These are phyloP conservation scores for Apomyelois bistriatella DNA, from an alignment of 2,888 invertebrate genomes.

Conservation along the genomic window DNA sequence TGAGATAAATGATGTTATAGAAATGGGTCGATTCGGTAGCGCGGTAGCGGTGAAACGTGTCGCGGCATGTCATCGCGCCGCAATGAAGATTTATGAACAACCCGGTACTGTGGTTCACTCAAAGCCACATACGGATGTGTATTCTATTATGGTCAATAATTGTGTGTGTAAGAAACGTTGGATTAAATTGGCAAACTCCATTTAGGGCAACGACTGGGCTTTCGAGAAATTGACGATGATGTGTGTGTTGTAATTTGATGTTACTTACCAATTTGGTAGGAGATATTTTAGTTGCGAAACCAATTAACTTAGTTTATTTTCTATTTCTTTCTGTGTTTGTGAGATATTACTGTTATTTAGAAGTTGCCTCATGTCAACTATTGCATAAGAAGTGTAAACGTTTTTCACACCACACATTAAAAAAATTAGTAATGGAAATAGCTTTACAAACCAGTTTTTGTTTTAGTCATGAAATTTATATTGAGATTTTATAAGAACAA, in stretches of 20 bases:
- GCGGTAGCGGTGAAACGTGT: slow-evolving; percentile 76
- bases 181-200: slow-evolving; percentile 11
- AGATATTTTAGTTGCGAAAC: neutral
- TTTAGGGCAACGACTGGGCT: slow-evolving; percentile 2
- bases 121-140: slow-evolving; percentile 50
- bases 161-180: slow-evolving; percentile 11
- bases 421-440: too few species aligned
- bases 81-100: slow-evolving; percentile 79
- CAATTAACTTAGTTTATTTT: neutral
- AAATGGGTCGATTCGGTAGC: slow-evolving; percentile 43
- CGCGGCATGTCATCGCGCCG: slow-evolving; percentile 78
- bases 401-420: too few species aligned
- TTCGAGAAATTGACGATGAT: slow-evolving; percentile 6
- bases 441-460: too few species aligned
- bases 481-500: too few species aligned
- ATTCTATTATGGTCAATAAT: slow-evolving; percentile 55
- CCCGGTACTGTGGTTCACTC: slow-evolving; percentile 59
- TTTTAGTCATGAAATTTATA: too few species aligned
- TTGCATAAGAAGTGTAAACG: too few species aligned
- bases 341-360: too few species aligned
- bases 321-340: neutral
- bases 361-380: too few species aligned
- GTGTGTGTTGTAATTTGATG: slow-evolving; percentile 3
- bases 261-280: neutral
- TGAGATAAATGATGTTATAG: slow-evolving; percentile 44